Evolutionary conservation across 2,888 invertebrate genomes (phyloP).

Genomic region (Agrochola circellaris): DNA sequence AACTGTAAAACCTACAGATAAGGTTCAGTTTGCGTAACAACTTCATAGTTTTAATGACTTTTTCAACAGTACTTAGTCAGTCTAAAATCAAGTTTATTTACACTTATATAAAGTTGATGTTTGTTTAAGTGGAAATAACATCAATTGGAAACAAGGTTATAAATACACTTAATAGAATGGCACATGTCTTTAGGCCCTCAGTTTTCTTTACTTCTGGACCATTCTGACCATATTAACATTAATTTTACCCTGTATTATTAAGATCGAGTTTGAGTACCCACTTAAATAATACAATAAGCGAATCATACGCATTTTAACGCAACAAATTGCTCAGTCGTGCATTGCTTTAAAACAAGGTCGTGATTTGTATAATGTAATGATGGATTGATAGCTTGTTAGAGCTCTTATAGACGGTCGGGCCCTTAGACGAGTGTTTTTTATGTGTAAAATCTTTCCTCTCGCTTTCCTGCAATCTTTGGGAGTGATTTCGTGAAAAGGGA

Average conservation of each 20-base stretch:
- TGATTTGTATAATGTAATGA: slow-evolving; percentile 59
- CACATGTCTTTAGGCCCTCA: no score
- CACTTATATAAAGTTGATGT: no score
- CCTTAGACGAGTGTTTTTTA: slow-evolving; percentile 15
- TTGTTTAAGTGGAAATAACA: no score
- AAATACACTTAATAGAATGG: background rate
- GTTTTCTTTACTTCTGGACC: background rate
- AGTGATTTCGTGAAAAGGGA: no score
- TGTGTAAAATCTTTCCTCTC: no score
- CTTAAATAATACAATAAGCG: slow-evolving; percentile 62
- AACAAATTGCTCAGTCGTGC: slow-evolving; percentile 71
- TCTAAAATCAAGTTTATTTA: no score
- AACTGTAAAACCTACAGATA: no score
- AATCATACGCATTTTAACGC: slow-evolving; percentile 75
- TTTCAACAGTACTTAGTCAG: no score
- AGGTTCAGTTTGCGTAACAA: no score
- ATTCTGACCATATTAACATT: background rate
- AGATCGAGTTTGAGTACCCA: background rate
- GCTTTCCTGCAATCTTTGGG: no score
- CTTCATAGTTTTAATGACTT: no score
- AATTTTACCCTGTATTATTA: background rate
- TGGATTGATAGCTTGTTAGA: slow-evolving; percentile 49
- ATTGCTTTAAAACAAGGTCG: slow-evolving; percentile 74
- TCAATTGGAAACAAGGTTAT: no score
- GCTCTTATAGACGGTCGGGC: slow-evolving; percentile 54